Percentiles rank a stretch among this genome's conserved stretches.
Evolutionary conservation across 2,113 vertebrate genomes (phyloP).

Genomic region (Tapirus terrestris): DNA sequence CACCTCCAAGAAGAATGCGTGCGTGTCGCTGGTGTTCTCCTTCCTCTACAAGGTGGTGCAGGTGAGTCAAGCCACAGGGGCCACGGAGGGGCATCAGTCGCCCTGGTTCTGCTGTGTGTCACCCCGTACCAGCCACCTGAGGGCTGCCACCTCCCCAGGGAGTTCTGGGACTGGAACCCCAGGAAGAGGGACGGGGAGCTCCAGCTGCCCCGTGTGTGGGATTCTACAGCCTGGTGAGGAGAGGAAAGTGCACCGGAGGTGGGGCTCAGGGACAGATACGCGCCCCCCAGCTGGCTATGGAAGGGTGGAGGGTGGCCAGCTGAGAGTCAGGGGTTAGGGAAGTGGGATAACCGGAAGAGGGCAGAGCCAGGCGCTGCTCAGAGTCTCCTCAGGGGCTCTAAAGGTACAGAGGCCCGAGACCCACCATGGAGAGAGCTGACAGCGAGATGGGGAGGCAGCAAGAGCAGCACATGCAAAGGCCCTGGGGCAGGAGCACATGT

Average conservation of each 20-base stretch:
- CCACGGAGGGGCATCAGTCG: rapidly evolving
- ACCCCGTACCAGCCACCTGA: not conserved
- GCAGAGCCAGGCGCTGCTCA: not conserved
- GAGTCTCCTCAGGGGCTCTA: not conserved
- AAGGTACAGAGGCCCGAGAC: not conserved
- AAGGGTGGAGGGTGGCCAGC: not conserved
- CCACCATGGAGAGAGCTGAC: not conserved
- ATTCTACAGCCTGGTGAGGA: not conserved
- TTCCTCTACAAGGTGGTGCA: conserved; percentile 99
- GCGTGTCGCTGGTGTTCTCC: conserved; percentile 97
- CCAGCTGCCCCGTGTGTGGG: not conserved
- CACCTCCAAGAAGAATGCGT: conserved; percentile 98
- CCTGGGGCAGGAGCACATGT: rapidly evolving
- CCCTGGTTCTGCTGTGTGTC: not conserved
- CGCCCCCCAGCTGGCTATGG: not conserved
- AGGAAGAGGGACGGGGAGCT: not conserved
- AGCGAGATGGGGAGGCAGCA: not conserved
- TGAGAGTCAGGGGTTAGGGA: not conserved
- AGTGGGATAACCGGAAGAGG: not conserved
- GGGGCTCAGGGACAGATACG: not conserved
- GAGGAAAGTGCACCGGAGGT: not conserved
- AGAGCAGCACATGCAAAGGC: not conserved
- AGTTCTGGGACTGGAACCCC: not conserved
- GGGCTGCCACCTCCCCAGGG: not conserved
- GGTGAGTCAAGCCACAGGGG: conserved; percentile 83